Percentiles rank a stretch among this genome's conserved stretches.
Evolutionary conservation across 2,888 invertebrate species (phyloP).

Genomic region (Boloria euphrosyne): DNA sequence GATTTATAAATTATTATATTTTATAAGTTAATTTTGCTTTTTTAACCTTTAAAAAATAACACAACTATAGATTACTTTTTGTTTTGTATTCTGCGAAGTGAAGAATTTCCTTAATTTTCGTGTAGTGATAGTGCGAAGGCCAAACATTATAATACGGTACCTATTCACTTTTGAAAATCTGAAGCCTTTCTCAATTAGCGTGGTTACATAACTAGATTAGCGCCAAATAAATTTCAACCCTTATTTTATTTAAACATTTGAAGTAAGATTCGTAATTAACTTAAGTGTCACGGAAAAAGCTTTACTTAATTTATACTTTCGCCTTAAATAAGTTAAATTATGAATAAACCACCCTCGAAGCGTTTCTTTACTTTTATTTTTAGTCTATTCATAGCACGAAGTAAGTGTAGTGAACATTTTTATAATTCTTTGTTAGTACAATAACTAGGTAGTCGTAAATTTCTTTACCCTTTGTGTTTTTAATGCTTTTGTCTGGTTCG

Average conservation of each 20-base stretch:
- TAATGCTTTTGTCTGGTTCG: constrained; percentile 26
- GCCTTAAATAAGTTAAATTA: constrained; percentile 19
- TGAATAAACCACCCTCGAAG: constrained; percentile 23
- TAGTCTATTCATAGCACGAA: constrained; percentile 27
- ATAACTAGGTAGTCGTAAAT: constrained; percentile 29
- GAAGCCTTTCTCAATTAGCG: too few relatives aligned
- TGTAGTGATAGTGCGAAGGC: too few relatives aligned
- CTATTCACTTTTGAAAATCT: too few relatives aligned
- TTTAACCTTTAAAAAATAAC: too few relatives aligned
- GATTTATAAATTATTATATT: too few relatives aligned
- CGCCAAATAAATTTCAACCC: neutral
- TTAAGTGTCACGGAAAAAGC: constrained; percentile 1
- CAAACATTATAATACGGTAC: too few relatives aligned
- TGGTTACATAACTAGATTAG: too few relatives aligned
- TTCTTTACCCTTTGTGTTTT: constrained; percentile 28
- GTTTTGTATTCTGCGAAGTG: too few relatives aligned
- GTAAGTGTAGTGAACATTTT: constrained; percentile 29
- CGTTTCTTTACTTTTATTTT: constrained; percentile 22
- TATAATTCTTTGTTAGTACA: constrained; percentile 30
- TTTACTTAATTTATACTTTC: constrained; percentile 20
- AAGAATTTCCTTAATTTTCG: too few relatives aligned
- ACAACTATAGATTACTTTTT: too few relatives aligned
- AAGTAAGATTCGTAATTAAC: neutral
- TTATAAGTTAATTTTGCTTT: too few relatives aligned
- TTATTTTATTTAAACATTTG: neutral